phyloP scores from a whole-genome alignment of 2,113 vertebrate genomes.

The Eudorcas thomsonii region DNA sequence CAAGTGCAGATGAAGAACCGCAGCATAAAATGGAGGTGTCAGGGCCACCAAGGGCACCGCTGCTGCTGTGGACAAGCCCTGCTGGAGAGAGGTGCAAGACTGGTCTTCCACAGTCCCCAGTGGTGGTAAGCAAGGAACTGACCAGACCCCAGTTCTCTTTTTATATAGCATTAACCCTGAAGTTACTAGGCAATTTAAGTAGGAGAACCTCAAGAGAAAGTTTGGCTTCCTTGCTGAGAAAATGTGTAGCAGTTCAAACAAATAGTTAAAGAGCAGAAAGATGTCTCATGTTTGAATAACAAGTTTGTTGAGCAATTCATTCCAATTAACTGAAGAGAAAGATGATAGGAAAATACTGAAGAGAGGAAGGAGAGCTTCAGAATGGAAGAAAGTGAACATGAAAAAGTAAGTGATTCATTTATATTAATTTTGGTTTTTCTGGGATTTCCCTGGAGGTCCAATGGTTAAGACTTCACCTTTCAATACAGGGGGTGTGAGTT shows the following conservation, averaged over 20 bases:
- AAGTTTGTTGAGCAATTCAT: neutral
- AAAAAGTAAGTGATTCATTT: neutral
- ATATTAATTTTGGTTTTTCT: neutral
- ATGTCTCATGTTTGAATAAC: neutral
- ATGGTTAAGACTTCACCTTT: neutral
- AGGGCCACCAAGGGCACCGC: neutral
- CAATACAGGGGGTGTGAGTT: neutral
- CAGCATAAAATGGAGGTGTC: neutral
- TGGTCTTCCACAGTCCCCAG: neutral
- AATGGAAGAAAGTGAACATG: neutral
- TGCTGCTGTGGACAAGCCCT: fast-evolving
- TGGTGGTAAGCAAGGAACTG: no score
- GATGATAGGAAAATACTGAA: neutral
- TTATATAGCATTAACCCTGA: neutral
- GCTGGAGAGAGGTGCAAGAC: neutral
- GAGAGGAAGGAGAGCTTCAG: neutral
- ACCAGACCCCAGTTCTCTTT: neutral
- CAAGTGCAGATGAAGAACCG: neutral
- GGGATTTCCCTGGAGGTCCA: neutral
- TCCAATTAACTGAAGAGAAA: neutral
- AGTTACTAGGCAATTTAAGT: neutral
- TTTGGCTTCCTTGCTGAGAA: neutral
- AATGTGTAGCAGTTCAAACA: neutral
- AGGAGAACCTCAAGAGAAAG: neutral
- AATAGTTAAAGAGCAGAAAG: neutral